Evolutionary conservation across 1,140 invertebrate genomes (phyloP).

Genomic region (Trachymyrmex septentrionalis): DNA sequence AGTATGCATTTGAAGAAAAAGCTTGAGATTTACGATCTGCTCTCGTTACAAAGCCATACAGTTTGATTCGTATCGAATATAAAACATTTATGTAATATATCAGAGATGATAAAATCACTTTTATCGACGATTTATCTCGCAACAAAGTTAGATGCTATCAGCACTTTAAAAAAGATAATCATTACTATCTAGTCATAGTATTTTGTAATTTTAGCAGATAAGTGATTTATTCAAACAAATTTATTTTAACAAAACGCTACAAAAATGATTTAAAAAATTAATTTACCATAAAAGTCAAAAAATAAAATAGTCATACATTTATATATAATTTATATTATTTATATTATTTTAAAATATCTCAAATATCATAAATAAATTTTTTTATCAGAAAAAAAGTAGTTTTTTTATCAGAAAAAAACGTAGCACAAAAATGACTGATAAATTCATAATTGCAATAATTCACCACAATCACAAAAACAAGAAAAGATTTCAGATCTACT

Average conservation of each 20-base stretch:
- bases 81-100: slow-evolving; percentile 36
- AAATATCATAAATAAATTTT: background rate
- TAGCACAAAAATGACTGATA: background rate
- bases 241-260: background rate
- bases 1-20: background rate
- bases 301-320: slow-evolving; percentile 12
- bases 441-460: background rate
- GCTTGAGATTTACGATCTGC: slow-evolving; percentile 29
- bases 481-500: background rate
- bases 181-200: background rate
- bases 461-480: background rate
- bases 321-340: background rate
- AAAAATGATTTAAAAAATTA: background rate
- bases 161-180: background rate
- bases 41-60: slow-evolving; percentile 13
- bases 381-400: background rate
- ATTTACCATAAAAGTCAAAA: background rate
- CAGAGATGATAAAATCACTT: background rate
- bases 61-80: background rate
- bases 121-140: background rate
- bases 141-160: too few relatives aligned
- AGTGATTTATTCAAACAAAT: background rate
- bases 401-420: too few relatives aligned
- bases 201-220: background rate
- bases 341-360: background rate